Conservation (phyloP, 2,888 invertebrate species). For the Glyphotaelius pellucidus region DNA sequence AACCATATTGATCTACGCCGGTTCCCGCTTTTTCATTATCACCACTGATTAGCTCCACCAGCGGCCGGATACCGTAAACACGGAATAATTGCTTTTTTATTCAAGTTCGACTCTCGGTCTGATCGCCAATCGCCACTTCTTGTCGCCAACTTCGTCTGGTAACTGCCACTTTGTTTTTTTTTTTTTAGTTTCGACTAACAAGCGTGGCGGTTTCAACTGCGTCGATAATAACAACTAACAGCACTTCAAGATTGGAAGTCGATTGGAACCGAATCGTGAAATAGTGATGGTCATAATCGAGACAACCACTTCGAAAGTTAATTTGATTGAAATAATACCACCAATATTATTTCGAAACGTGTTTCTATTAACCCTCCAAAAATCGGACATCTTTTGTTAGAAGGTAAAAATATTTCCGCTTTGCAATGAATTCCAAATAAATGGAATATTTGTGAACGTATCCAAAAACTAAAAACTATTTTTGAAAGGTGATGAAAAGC, state of each 20-base stretch:
- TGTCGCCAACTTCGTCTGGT: slow-evolving; percentile 12
- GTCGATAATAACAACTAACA: not conserved
- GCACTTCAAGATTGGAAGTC: not conserved
- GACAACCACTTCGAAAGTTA: not conserved
- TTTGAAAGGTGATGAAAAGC: too few relatives aligned
- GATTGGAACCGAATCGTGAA: not conserved
- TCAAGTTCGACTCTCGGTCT: slow-evolving; percentile 25
- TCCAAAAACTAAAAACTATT: too few relatives aligned
- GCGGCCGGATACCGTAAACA: slow-evolving; percentile 49
- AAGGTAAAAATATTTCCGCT: too few relatives aligned
- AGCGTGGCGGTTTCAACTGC: slow-evolving; percentile 16
- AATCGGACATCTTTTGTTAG: too few relatives aligned
- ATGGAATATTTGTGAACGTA: too few relatives aligned
- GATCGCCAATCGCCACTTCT: slow-evolving; percentile 11
- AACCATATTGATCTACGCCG: slow-evolving; percentile 46
- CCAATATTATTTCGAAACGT: not conserved
- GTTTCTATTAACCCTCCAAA: too few relatives aligned
- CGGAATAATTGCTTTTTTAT: slow-evolving; percentile 48
- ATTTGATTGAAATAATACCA: not conserved
- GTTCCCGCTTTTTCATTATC: slow-evolving; percentile 48
- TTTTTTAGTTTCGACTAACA: not conserved
- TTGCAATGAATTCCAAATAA: too few relatives aligned
- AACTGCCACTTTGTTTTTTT: not conserved
- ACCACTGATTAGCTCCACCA: slow-evolving; percentile 49
- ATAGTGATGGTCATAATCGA: not conserved